Base-by-base conservation (phyloP, 2,888 invertebrate species). In the Troglohyphantes excavatus region DNA sequence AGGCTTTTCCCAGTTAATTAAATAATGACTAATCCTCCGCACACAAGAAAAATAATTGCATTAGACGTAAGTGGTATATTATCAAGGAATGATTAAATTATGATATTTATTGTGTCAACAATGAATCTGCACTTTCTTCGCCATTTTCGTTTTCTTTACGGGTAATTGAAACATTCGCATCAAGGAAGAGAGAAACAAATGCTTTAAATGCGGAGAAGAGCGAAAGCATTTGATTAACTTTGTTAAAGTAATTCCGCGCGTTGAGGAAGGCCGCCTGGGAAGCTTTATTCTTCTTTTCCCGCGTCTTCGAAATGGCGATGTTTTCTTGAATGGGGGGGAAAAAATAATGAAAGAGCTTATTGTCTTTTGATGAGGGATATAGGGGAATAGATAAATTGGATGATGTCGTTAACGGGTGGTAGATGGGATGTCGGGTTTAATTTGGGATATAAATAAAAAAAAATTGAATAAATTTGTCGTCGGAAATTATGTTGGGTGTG, bases 21-120 rank as follows among this genome's bases (percentile, higher is more conserved):
- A 78, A 63, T 65, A 63, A 78, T 33, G 61, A 75, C 11, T n/a
- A 39, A 78, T 78, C 43, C 26, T 63, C 39, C 17, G 3, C 27
- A 72, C 46, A 63, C 63, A 39, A 78, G 39, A 11, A 13, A n/a
- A 43, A 33, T 43, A 65, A 78, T 78, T 78, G 78, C 63, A 33
- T 65, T 61, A 65, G 39, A 39, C 63, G 39, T 78, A 61, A 78
- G 26, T 65, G 17, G 78, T 65, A 26, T 78, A 78, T 78, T 78
- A 78, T 78, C 63, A 33, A 39, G 23, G 65, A 39, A 82, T 70
- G 68, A 82, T 82, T 82, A 70, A 82, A 84, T 84, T 84, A 84
- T 75, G 73, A 53, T 84, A 19, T 75, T 75, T 67, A 39, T 59
- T 82, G 43, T 21, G 75, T 53, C 75, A 75, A 75, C 65, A 84